Evolutionary conservation across 2,888 invertebrate genomes (phyloP).

Genomic region (Allygus modestus): DNA sequence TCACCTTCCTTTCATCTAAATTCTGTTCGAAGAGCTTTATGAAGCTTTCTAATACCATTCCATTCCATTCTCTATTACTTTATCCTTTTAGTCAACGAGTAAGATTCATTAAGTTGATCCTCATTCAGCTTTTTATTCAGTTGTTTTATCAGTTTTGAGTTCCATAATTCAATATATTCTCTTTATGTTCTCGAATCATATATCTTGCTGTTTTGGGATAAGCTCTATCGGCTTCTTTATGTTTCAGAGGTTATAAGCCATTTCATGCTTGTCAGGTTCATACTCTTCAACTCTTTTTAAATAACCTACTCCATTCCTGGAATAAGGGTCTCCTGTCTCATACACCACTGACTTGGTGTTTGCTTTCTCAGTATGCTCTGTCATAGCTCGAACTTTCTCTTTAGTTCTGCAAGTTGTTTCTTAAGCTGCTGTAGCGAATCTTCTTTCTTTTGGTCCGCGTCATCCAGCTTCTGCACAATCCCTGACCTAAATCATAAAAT

Average conservation of each 20-base stretch:
- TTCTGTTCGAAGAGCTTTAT: conserved; percentile 7
- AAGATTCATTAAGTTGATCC: neutral
- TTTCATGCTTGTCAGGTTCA: neutral
- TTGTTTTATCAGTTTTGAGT: conserved; percentile 38
- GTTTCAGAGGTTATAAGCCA: neutral
- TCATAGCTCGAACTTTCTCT: neutral
- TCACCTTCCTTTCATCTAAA: conserved; percentile 2
- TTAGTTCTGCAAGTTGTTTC: neutral
- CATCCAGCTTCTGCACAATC: conserved; percentile 6
- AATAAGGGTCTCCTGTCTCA: conserved; percentile 11
- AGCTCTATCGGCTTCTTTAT: conserved; percentile 16
- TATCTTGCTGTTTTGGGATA: neutral
- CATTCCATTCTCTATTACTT: conserved; percentile 12
- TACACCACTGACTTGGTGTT: neutral
- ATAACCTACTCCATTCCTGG: neutral
- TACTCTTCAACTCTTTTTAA: neutral
- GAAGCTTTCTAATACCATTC: conserved; percentile 22
- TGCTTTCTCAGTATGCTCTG: neutral
- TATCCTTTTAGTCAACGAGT: conserved; percentile 17
- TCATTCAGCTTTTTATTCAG: conserved; percentile 18
- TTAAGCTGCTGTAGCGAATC: neutral
- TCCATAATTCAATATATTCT: conserved; percentile 23
- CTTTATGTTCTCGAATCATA: conserved; percentile 3
- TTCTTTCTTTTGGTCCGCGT: neutral
- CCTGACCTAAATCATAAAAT: conserved; percentile 24